Evolutionary conservation across 2,888 invertebrate species (phyloP), one percentile per base, ranked within the genome.

Genomic region (Pardosa pseudoannulata): DNA sequence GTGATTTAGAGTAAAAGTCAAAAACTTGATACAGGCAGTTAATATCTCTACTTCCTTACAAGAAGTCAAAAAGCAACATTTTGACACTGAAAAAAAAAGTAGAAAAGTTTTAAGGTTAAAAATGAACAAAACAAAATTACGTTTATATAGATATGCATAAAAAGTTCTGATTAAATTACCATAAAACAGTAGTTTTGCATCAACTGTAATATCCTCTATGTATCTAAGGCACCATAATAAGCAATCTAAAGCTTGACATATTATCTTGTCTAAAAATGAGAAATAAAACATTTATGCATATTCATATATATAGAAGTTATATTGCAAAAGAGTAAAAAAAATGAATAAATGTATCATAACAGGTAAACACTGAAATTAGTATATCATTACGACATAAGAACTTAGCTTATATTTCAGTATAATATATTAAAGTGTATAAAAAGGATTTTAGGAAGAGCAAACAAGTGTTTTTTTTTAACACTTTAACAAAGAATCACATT

Each of bases 161-260:
- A 78, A 32, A n/a, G 27, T 50, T 16, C 41, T 46, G 27, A 3
- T 27, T n/a, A 5, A 62, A 32, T 68, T 78, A 83, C 83, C 65
- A 32, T 83, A 78, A 56, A 83, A 73, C 16, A 78, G 7, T 23
- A 83, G 29, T 65, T 83, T 83, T 7, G 72, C 50, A 27, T 73
- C 50, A 5, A 68, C 9, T 36, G 56, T 36, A 16, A 29, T 16
- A 7, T 13, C 11, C 27, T 31, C 9, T 5, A 78, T 50, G 28
- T 50, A 32, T 31, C 56, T 31, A 73, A 73, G 46, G 28, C 78
- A 73, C 83, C 83, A 83, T 28, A 83, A 32, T 2, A 83, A 23
- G 67, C 83, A 73, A 31, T 83, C 78, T 16, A 78, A 29, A 23
- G 67, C 83, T 56, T 29, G 16, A 23, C 62, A 65, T 41, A 83